phyloP scores from a whole-genome alignment of 1,140 invertebrate species.

The Sminthurides bifidus region DNA sequence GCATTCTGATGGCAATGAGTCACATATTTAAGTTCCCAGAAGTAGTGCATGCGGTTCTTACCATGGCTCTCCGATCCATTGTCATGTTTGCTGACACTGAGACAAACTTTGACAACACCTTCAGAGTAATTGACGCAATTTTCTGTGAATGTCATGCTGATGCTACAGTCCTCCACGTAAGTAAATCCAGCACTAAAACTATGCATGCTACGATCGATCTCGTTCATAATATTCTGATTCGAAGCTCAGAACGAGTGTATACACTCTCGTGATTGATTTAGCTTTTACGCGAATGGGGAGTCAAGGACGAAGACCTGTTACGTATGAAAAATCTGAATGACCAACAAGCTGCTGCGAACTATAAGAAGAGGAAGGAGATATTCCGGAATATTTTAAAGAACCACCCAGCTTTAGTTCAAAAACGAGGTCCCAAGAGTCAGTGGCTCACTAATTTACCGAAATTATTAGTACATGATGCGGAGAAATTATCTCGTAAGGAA shows the following conservation, averaged over 20 bases:
- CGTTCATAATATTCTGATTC: neutral
- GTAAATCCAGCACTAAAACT: neutral
- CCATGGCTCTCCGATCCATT: slow-evolving; percentile 4
- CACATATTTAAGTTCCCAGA: slow-evolving; percentile 4
- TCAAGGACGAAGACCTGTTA: slow-evolving; percentile 9
- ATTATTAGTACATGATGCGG: neutral
- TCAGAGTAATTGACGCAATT: slow-evolving; percentile 12
- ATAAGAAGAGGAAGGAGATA: slow-evolving; percentile 24
- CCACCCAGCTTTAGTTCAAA: slow-evolving; percentile 14
- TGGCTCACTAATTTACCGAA: slow-evolving; percentile 16
- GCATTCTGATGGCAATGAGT: slow-evolving; percentile 10
- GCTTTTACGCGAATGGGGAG: slow-evolving; percentile 24
- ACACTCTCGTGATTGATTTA: slow-evolving; percentile 1
- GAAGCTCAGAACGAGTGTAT: neutral
- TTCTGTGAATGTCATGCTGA: slow-evolving; percentile 14
- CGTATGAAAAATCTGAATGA: neutral
- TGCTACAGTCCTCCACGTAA: slow-evolving; percentile 7
- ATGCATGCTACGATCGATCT: neutral
- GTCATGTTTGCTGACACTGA: slow-evolving; percentile 9
- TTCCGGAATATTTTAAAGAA: slow-evolving; percentile 10
- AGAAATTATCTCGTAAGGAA: slow-evolving; percentile 1
- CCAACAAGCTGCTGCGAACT: neutral
- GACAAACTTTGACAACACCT: slow-evolving; percentile 11
- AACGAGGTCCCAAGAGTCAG: slow-evolving; percentile 13
- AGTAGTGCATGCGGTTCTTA: slow-evolving; percentile 7